Evolutionary conservation across 2,113 vertebrate genomes (phyloP).

Genomic region (Chinchilla lanigera): DNA sequence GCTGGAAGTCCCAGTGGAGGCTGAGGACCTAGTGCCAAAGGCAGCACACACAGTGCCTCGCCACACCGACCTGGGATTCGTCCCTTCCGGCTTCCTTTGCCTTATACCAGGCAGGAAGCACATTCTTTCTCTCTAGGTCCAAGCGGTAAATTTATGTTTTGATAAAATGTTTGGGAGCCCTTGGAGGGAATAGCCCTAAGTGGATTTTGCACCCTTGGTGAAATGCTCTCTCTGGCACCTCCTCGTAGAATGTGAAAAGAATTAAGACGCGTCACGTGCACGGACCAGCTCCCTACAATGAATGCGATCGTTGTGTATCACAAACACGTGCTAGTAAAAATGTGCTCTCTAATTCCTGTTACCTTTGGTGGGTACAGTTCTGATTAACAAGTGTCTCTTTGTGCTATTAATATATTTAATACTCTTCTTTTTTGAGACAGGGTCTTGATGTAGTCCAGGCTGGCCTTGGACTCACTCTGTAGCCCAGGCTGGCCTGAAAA

Average conservation of each 20-base stretch:
- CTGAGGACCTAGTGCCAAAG: conserved; percentile 21
- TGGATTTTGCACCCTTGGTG: background rate
- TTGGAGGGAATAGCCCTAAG: background rate
- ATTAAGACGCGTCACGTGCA: background rate
- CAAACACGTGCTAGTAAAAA: background rate
- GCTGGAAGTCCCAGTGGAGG: background rate
- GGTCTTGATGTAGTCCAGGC: background rate
- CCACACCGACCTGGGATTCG: too few relatives aligned
- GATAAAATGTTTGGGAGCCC: background rate
- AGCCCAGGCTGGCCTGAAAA: background rate
- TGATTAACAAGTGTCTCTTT: background rate
- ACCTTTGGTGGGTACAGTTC: background rate
- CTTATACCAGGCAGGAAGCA: background rate
- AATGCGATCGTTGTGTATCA: background rate
- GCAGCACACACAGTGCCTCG: background rate
- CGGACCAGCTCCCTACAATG: background rate
- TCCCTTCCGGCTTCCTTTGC: background rate
- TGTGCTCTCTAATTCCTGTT: background rate
- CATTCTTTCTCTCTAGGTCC: background rate
- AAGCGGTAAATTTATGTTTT: conserved; percentile 14
- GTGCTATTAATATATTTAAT: background rate
- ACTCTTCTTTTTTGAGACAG: background rate
- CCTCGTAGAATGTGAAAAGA: background rate
- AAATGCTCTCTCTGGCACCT: background rate
- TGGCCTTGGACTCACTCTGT: background rate